A percentile compares a stretch with the other conserved stretches of the same genome.
phyloP scores from a whole-genome alignment of 2,888 invertebrate species.

The Volucella inanis region DNA sequence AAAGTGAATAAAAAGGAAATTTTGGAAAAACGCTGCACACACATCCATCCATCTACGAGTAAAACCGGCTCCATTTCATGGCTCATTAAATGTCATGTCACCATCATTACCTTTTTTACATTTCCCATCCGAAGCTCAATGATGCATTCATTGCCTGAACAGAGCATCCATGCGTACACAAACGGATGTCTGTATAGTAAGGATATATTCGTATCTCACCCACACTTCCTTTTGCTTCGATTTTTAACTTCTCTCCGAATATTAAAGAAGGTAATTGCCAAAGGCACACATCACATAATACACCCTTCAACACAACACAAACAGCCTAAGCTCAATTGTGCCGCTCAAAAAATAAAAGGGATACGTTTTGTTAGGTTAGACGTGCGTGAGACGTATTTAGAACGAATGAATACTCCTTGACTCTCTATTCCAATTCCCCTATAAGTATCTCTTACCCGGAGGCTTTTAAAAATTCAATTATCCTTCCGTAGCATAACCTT shows the following conservation, averaged over 20 bases:
- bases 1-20: constrained; percentile 14
- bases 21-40: constrained; percentile 3
- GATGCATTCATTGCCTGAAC: constrained; percentile 59
- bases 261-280: constrained; percentile 68
- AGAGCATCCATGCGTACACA: constrained; percentile 62
- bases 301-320: constrained; percentile 9
- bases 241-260: constrained; percentile 63
- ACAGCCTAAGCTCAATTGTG: background rate
- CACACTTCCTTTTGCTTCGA: constrained; percentile 25
- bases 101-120: constrained; percentile 65
- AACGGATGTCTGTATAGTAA: constrained; percentile 45
- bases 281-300: constrained; percentile 27
- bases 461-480: constrained; percentile 68
- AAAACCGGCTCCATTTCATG: constrained; percentile 66
- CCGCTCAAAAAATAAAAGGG: constrained; percentile 18
- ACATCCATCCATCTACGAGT: constrained; percentile 19
- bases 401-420: constrained; percentile 11
- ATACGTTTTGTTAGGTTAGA: constrained; percentile 50
- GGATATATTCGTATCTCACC: constrained; percentile 39
- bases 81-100: constrained; percentile 71
- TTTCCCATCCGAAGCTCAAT: constrained; percentile 67
- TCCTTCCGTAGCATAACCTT: constrained; percentile 53
- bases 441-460: background rate
- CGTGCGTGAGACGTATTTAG: constrained; percentile 60
- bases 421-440: background rate